Evolutionary conservation across 2,797 vertebrate species (phyloP).

Genomic region (Mormyrus proboscirostris): DNA sequence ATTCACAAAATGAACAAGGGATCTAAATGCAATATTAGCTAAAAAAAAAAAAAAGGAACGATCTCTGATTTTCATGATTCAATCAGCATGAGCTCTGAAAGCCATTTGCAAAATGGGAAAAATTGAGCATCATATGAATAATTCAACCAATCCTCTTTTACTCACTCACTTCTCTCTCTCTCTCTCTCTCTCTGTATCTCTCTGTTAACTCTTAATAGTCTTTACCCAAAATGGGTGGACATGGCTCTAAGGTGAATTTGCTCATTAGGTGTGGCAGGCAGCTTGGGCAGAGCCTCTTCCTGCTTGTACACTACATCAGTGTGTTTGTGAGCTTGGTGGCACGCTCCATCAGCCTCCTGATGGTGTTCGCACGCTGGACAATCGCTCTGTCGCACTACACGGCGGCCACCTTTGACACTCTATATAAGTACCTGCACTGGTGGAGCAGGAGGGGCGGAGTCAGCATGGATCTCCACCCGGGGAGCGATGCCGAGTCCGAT

Average conservation of each 20-base stretch:
- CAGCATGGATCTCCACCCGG: constrained; percentile 32
- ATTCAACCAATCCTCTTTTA: neutral
- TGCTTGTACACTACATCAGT: constrained; percentile 54
- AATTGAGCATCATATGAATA: neutral
- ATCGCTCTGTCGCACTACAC: constrained; percentile 48
- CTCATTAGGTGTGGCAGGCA: constrained; percentile 55
- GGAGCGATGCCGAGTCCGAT: constrained; percentile 35
- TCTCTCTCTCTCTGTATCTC: neutral
- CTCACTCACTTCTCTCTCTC: neutral
- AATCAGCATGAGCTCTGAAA: neutral
- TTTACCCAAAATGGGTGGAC: constrained; percentile 21
- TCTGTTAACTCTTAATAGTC: neutral
- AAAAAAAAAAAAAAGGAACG: neutral
- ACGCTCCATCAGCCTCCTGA: constrained; percentile 51
- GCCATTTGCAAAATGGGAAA: constrained; percentile 29
- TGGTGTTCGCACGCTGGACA: constrained; percentile 55
- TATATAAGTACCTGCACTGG: constrained; percentile 52
- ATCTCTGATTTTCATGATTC: neutral
- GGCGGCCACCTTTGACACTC: constrained; percentile 49
- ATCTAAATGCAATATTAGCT: neutral
- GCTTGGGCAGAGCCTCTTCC: constrained; percentile 56
- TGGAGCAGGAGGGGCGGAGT: constrained; percentile 26
- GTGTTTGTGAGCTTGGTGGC: constrained; percentile 52
- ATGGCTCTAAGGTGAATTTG: constrained; percentile 49
- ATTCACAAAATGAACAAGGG: neutral